Conservation (phyloP, 2,888 invertebrate genomes). For the Synergus itoensis region DNA sequence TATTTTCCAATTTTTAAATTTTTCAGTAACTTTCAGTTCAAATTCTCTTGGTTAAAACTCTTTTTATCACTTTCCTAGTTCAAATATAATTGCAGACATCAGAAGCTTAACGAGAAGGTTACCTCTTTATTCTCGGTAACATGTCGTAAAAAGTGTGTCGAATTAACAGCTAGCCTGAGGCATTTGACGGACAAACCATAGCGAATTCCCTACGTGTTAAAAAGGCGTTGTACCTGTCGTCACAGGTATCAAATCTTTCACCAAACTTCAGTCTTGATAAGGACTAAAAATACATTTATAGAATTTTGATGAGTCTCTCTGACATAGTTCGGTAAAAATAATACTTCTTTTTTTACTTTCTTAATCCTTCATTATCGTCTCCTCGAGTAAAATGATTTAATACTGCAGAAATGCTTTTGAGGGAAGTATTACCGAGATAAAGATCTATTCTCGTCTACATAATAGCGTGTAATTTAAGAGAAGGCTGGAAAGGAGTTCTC, state of each 20-base stretch:
- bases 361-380: neutral
- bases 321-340: neutral
- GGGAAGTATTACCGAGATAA: neutral
- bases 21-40: too few species aligned
- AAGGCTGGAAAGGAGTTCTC: neutral
- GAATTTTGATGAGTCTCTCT: neutral
- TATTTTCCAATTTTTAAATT: neutral
- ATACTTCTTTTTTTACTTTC: neutral
- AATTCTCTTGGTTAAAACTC: too few species aligned
- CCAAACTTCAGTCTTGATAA: neutral
- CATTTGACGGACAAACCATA: neutral
- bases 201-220: neutral
- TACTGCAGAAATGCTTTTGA: neutral
- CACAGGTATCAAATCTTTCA: neutral
- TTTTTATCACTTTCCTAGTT: neutral
- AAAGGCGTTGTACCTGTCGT: neutral
- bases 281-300: neutral
- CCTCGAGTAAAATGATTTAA: neutral
- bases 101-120: neutral
- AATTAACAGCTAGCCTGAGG: neutral
- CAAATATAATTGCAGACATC: neutral
- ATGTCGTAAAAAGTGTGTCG: constrained; percentile 4
- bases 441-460: neutral
- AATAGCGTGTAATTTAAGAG: neutral
- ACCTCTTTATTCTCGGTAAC: neutral